A percentile compares a stretch with the other conserved stretches of the same genome.
Evolutionary conservation across 2,797 vertebrate species (phyloP).

Genomic region (Epinephelus awoara): DNA sequence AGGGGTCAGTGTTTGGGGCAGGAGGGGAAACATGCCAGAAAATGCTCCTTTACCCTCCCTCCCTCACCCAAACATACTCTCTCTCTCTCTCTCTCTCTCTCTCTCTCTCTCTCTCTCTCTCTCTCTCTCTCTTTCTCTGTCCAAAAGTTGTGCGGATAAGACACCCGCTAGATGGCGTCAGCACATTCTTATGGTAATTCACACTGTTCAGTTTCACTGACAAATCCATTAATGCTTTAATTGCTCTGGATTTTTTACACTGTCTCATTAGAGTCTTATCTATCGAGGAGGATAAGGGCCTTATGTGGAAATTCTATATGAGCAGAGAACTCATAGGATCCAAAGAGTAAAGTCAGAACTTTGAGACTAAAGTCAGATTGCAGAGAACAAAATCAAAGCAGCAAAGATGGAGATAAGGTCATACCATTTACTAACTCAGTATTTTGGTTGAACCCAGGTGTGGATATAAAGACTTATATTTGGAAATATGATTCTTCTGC

Average conservation of each 20-base stretch:
- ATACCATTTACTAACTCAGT: not conserved
- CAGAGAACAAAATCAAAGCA: not conserved
- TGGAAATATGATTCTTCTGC: not conserved
- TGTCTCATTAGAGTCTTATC: slow-evolving; percentile 64
- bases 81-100: not conserved
- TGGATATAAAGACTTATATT: not conserved
- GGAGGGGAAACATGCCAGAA: slow-evolving; percentile 2
- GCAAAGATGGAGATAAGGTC: not conserved
- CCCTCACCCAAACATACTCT: not conserved
- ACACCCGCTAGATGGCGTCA: slow-evolving; percentile 80
- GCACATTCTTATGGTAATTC: slow-evolving; percentile 55
- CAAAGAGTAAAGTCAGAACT: slow-evolving; percentile 2
- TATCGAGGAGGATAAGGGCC: slow-evolving; percentile 29
- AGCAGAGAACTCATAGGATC: slow-evolving; percentile 12
- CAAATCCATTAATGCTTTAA: slow-evolving; percentile 72
- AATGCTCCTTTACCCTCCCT: not conserved
- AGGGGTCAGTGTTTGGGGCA: slow-evolving; percentile 36
- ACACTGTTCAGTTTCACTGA: slow-evolving; percentile 49
- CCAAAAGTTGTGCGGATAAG: slow-evolving; percentile 35
- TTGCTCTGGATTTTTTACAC: slow-evolving; percentile 63
- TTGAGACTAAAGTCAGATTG: slow-evolving; percentile 7
- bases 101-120: not conserved
- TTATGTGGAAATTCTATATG: slow-evolving; percentile 10
- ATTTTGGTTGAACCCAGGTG: not conserved
- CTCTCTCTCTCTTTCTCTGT: not conserved